Evolutionary conservation across 2,797 vertebrate species (phyloP), one percentile per base, ranked within the genome.

Genomic region (Lepus oiostolus): DNA sequence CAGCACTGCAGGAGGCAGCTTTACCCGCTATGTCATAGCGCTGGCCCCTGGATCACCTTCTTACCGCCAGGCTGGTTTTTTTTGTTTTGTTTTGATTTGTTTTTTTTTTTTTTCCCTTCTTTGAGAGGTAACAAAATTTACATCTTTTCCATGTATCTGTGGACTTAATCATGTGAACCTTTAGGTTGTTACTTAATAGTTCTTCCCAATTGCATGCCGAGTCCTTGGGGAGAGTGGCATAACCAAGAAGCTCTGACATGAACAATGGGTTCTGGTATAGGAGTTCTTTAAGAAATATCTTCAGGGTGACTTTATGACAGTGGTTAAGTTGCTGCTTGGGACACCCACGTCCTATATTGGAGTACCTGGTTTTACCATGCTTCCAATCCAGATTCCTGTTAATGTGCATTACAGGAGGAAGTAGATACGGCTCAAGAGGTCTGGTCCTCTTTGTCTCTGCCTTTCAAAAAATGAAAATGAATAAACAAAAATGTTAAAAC

Each of bases 111-210:
- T 50, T 50, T 82, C 91, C 42, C 67, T 91, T 88, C 42, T 91
- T 67, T 84, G 50, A 81, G 58, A 74, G 21, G 17, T 42, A 19
- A 9, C 0, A 72, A 28, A 32, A 62, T 80, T 79, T n/a, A 28
- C 2, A 58, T 76, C 58, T 58, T 1, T 63, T 32, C 42, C 42
- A 74, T 72, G 58, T n/a, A 47, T n/a, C 24, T 50, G 8, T 75
- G 50, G 13, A 28, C 8, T 83, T 54, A 38, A 30, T 50, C 16
- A 28, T 7, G 58, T 21, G 63, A 71, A 52, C 77, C 17, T 32
- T 82, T 77, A n/a, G 3, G n/a, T 58, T 92, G 65, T 85, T 87
- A 68, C 75, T 92, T 65, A 87, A 47, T 16, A 38, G 71, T 77
- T 30, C 89, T 87, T 87, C 47, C 62, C 75, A 83, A 35, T 77